Evolutionary conservation across 2,888 invertebrate species (phyloP).

Genomic region (Hermaeophaga mercurialis): DNA sequence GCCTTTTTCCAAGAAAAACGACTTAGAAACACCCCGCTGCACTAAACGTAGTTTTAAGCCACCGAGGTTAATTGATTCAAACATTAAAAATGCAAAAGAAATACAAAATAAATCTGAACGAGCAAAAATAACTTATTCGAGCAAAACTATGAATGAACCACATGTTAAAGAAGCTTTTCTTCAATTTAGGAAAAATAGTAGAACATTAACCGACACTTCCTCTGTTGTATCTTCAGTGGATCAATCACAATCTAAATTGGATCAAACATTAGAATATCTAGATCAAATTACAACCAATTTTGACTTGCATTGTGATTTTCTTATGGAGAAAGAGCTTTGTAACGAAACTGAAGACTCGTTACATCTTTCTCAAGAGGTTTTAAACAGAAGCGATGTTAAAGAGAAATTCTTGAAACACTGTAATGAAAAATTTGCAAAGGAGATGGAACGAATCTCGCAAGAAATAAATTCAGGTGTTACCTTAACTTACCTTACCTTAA

Average conservation of each 20-base stretch:
- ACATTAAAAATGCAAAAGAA: neutral
- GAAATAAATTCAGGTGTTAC: no score
- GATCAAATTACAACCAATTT: no score
- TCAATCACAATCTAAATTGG: neutral
- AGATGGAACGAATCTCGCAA: slow-evolving; percentile 2
- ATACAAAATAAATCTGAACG: neutral
- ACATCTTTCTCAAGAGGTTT: slow-evolving; percentile 24
- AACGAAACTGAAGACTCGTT: no score
- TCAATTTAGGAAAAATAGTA: no score
- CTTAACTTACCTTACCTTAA: no score
- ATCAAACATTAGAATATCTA: neutral
- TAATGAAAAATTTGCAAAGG: slow-evolving; percentile 3
- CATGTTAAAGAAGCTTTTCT: no score
- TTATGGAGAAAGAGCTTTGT: no score
- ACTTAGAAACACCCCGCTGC: neutral
- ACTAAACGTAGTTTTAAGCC: neutral
- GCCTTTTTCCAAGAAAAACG: neutral
- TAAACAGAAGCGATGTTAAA: slow-evolving; percentile 26
- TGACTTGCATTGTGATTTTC: no score
- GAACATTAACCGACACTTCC: no score
- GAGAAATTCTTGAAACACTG: slow-evolving; percentile 26
- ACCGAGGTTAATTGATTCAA: neutral
- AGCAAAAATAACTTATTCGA: neutral
- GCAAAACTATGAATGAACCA: neutral
- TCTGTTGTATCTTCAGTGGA: neutral